These are phyloP conservation scores for Arctocebus calabarensis DNA, from an alignment of 2,797 vertebrate species.

Conservation along the genomic window DNA sequence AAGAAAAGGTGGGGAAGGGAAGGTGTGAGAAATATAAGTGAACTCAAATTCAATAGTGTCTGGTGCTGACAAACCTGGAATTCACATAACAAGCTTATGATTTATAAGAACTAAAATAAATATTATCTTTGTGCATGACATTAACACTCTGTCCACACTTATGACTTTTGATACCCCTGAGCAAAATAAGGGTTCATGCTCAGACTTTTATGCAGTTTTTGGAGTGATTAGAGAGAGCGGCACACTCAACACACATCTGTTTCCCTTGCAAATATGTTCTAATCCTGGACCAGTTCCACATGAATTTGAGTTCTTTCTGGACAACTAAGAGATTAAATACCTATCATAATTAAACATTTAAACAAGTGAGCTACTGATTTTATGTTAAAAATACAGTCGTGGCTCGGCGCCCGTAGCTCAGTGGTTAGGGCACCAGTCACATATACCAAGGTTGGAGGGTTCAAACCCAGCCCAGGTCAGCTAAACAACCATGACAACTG, in stretches of 20 bases:
- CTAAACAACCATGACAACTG: too few relatives aligned
- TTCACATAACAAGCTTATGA: neutral
- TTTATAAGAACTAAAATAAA: slow-evolving; percentile 50
- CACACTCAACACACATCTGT: neutral
- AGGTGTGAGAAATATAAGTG: neutral
- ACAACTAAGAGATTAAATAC: slow-evolving; percentile 9
- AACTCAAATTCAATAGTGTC: neutral
- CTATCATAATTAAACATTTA: slow-evolving; percentile 56
- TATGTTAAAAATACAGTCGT: slow-evolving; percentile 11
- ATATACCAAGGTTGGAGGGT: too few relatives aligned
- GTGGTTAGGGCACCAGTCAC: too few relatives aligned
- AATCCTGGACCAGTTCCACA: neutral
- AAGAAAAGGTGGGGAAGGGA: neutral
- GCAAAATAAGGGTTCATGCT: neutral
- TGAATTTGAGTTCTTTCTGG: neutral
- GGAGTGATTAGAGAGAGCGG: neutral
- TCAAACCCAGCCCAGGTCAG: too few relatives aligned
- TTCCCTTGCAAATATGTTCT: slow-evolving; percentile 38
- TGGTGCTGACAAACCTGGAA: slow-evolving; percentile 1
- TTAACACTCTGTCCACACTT: neutral
- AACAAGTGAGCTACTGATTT: slow-evolving; percentile 25
- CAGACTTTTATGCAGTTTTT: neutral
- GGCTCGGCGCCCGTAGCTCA: too few relatives aligned
- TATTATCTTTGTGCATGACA: slow-evolving; percentile 3
- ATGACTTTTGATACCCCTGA: slow-evolving; percentile 1